phyloP scores from a whole-genome alignment of 2,797 vertebrate species.

The Loriculus beryllinus region DNA sequence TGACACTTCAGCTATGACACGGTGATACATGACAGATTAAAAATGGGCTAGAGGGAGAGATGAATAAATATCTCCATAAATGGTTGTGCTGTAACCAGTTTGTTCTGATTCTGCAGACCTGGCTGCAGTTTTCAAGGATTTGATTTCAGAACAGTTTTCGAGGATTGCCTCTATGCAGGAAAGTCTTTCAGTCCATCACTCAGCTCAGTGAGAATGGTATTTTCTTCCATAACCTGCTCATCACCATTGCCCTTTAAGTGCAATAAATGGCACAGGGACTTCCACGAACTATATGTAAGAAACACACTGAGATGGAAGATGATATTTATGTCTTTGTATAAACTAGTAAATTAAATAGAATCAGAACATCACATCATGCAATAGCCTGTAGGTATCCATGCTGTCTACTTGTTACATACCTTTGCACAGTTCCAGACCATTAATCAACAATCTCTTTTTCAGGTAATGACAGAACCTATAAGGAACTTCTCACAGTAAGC shows the following conservation, averaged over 20 bases:
- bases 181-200: not conserved
- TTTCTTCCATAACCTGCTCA: not conserved
- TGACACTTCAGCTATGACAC: not conserved
- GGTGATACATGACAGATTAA: not conserved
- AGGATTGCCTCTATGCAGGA: not conserved
- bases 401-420: fast-evolving
- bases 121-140: not conserved
- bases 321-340: not conserved
- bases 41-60: not conserved
- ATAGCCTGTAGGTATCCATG: not conserved
- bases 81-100: not conserved
- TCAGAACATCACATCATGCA: not conserved
- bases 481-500: not conserved
- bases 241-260: not conserved
- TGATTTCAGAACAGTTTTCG: not conserved
- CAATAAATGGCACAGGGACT: not conserved
- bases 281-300: not conserved
- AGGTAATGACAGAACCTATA: not conserved
- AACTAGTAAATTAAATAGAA: not conserved
- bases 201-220: not conserved
- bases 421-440: not conserved
- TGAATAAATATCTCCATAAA: not conserved
- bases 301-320: not conserved
- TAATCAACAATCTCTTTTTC: not conserved
- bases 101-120: not conserved